A percentile compares a stretch with the other conserved stretches of the same genome.
Conservation (phyloP, 2,888 invertebrate genomes). For the Drosophila acutilabella region DNA sequence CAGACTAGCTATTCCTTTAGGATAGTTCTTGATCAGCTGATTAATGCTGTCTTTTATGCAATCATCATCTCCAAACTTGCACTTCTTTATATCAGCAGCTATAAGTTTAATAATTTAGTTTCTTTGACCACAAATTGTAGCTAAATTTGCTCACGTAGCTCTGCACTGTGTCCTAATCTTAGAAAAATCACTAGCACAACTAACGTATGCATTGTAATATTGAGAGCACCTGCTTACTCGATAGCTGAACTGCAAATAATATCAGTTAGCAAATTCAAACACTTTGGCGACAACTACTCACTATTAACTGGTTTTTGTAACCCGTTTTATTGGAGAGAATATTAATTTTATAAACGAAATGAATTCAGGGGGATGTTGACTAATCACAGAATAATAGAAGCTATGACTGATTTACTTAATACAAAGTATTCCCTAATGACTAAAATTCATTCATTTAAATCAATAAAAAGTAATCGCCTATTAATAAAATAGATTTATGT, state of each 20-base stretch:
- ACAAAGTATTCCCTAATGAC: too few relatives aligned
- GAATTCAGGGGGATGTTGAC: too few relatives aligned
- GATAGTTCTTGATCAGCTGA: conserved; percentile 28
- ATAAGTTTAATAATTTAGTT: not conserved
- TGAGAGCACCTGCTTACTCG: conserved; percentile 2
- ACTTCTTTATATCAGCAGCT: conserved; percentile 44
- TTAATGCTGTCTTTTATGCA: conserved; percentile 43
- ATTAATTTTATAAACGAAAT: too few relatives aligned
- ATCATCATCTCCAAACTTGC: conserved; percentile 36
- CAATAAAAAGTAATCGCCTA: too few relatives aligned
- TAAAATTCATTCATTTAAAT: too few relatives aligned
- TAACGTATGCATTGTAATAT: conserved; percentile 3
- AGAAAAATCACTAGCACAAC: conserved; percentile 7
- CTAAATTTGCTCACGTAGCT: conserved; percentile 19
- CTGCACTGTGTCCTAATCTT: not conserved
- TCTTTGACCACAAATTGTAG: not conserved
- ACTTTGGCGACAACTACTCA: not conserved
- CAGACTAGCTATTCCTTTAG: conserved; percentile 27
- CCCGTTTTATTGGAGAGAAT: too few relatives aligned
- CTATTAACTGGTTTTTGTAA: too few relatives aligned
- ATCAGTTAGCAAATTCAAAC: too few relatives aligned
- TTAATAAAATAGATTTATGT: too few relatives aligned
- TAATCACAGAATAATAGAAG: too few relatives aligned
- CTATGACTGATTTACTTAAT: too few relatives aligned
- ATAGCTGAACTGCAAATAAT: conserved; percentile 14